phyloP scores from a whole-genome alignment of 2,888 invertebrate genomes.

The Chrysodeixis includens region DNA sequence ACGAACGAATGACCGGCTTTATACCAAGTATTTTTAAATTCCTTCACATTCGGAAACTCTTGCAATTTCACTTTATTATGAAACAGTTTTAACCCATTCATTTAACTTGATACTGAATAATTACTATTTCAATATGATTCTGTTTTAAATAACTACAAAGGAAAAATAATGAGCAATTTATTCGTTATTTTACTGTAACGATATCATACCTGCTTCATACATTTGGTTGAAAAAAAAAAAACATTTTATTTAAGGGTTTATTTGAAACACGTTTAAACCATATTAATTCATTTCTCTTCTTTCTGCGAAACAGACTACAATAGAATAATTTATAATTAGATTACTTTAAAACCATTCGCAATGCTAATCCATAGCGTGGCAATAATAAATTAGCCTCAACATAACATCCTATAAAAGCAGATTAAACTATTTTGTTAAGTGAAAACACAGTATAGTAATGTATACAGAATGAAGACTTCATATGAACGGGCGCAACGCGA shows the following conservation, averaged over 20 bases:
- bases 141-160: not conserved
- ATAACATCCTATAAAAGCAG: constrained; percentile 40
- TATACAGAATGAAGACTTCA: too few species aligned
- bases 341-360: not conserved
- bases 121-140: constrained; percentile 15
- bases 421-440: constrained; percentile 47
- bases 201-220: too few species aligned
- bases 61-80: constrained; percentile 26
- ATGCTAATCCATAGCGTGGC: constrained; percentile 36
- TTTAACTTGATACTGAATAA: constrained; percentile 39
- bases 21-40: constrained; percentile 64
- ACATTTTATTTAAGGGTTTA: too few species aligned
- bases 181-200: too few species aligned
- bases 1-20: constrained; percentile 63
- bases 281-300: too few species aligned
- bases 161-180: too few species aligned
- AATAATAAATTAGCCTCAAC: constrained; percentile 36
- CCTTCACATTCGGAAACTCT: constrained; percentile 55
- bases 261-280: too few species aligned
- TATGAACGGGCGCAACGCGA: too few species aligned
- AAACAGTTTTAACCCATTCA: constrained; percentile 34
- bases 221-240: too few species aligned
- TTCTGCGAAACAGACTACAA: not conserved
- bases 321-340: not conserved
- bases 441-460: too few species aligned